Evolutionary conservation across 30 jellyfish, hydroid and myxozoan species (phyloP).

Genomic region (Cassiopea xamachana): DNA sequence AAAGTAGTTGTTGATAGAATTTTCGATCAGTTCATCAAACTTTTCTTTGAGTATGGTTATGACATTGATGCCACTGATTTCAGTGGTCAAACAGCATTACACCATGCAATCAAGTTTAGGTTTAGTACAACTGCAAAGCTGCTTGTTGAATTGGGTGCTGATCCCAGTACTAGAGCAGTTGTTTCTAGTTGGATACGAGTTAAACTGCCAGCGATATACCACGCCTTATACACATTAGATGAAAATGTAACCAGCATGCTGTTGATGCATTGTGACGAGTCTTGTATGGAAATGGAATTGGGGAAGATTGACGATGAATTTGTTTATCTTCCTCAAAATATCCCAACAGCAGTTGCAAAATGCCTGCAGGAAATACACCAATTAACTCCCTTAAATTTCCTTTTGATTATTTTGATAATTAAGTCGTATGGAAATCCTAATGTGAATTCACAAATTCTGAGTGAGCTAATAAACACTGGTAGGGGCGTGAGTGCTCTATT

Average conservation of each 20-base stretch:
- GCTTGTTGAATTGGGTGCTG: conserved; percentile 27
- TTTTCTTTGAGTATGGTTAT: conserved; percentile 34
- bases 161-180: not conserved
- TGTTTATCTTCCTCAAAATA: conserved; percentile 22
- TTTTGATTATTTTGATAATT: conserved; percentile 35
- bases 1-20: conserved; percentile 19
- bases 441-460: not conserved
- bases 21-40: conserved; percentile 36
- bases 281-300: not conserved
- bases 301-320: not conserved
- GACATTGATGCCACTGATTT: conserved; percentile 36
- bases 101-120: conserved; percentile 34
- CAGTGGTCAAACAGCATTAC: conserved; percentile 55
- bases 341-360: conserved; percentile 2
- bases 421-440: conserved; percentile 36
- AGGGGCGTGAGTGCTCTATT: not conserved
- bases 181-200: conserved; percentile 49
- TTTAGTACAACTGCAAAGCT: not conserved
- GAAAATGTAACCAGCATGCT: conserved; percentile 9
- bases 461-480: conserved; percentile 8
- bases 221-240: conserved; percentile 42
- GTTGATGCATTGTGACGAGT: not conserved
- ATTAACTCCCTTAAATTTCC: conserved; percentile 15
- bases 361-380: conserved; percentile 24
- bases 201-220: conserved; percentile 50